A percentile compares a stretch with the other conserved stretches of the same genome.
Conservation (phyloP, 92 coral and sea anemone species). For the Nematostella vectensis region DNA sequence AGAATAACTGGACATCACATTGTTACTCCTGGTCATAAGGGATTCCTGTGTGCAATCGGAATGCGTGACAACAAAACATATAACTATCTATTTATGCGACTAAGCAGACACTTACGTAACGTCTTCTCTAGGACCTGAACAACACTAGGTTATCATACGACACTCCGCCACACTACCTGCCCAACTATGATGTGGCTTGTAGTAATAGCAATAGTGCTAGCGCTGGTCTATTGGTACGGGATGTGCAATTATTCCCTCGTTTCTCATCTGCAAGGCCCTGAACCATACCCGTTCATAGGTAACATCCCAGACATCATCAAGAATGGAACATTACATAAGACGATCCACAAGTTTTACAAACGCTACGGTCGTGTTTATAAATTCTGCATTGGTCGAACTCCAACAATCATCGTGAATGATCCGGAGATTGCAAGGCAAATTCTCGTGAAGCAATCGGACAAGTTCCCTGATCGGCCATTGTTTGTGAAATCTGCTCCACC, state of each 20-base stretch:
- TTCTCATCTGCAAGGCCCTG: slow-evolving; percentile 34
- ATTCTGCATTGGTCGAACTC: slow-evolving; percentile 36
- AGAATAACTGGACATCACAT: too few relatives aligned
- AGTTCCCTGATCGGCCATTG: slow-evolving; percentile 53
- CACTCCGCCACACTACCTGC: too few relatives aligned
- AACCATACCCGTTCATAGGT: slow-evolving; percentile 59
- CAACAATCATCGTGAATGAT: slow-evolving; percentile 37
- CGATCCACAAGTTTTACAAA: slow-evolving; percentile 40
- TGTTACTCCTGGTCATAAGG: too few relatives aligned
- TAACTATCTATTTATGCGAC: too few relatives aligned
- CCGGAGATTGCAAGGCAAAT: slow-evolving; percentile 51
- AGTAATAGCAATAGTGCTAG: slow-evolving; percentile 5
- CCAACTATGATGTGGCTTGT: too few relatives aligned
- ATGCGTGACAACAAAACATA: too few relatives aligned
- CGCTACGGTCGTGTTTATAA: slow-evolving; percentile 56
- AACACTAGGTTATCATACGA: too few relatives aligned
- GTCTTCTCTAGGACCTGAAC: too few relatives aligned
- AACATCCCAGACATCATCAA: slow-evolving; percentile 35
- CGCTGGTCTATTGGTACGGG: slow-evolving; percentile 45
- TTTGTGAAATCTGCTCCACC: slow-evolving; percentile 44
- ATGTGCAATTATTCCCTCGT: slow-evolving; percentile 30
- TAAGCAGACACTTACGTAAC: too few relatives aligned
- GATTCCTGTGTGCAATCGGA: too few relatives aligned
- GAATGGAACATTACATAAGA: slow-evolving; percentile 54
- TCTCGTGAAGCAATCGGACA: slow-evolving; percentile 49